phyloP scores from a whole-genome alignment of 2,797 vertebrate genomes.

The Dendrocincla fuliginosa region DNA sequence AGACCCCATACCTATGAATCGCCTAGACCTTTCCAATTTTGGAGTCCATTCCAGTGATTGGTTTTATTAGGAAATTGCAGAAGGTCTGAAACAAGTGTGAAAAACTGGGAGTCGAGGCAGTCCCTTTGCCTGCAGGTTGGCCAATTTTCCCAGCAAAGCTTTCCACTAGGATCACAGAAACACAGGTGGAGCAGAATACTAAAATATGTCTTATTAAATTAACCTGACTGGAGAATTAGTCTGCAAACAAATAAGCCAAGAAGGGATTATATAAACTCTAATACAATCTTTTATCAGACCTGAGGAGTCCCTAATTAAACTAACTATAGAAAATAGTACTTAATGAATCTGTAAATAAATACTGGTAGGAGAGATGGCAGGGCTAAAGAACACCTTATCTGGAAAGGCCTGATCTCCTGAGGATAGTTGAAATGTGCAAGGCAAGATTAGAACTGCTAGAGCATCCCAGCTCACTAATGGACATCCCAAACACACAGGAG shows the following conservation, averaged over 20 bases:
- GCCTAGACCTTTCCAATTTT: neutral
- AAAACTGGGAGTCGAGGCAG: rapidly evolving
- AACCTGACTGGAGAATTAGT: conserved; percentile 8
- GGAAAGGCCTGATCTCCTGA: neutral
- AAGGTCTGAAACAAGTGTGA: neutral
- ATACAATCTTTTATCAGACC: conserved; percentile 35
- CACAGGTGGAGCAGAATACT: neutral
- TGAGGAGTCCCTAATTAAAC: conserved; percentile 43
- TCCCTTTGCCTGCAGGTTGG: neutral
- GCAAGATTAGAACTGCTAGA: neutral
- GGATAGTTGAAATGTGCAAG: neutral
- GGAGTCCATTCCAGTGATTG: neutral
- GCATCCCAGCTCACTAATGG: neutral
- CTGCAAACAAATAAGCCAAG: conserved; percentile 25
- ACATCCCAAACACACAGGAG: neutral
- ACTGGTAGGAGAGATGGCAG: neutral
- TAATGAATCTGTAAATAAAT: conserved; percentile 39
- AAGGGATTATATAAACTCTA: conserved; percentile 29
- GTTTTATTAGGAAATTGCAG: neutral
- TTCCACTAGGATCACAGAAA: neutral
- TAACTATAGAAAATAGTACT: conserved; percentile 16
- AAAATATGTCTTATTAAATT: conserved; percentile 1
- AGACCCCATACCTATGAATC: neutral
- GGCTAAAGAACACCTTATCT: neutral
- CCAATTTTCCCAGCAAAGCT: neutral